Base-by-base conservation (phyloP, 1,140 invertebrate species). In the Caenorhabditis tropicalis region DNA sequence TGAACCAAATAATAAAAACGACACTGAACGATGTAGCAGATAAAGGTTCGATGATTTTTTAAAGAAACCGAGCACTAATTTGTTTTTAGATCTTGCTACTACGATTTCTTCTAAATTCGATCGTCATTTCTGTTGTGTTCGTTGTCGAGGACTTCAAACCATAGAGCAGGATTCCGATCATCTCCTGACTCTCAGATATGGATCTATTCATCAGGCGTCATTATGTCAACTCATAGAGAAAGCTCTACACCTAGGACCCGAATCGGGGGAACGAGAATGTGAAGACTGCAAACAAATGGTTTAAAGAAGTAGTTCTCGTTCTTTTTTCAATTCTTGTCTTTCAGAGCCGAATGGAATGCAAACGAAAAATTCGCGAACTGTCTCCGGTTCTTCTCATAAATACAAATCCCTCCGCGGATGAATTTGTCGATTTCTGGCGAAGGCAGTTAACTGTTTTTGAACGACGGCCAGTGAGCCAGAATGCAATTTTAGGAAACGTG, bases 241-340 rank as follows among this genome's bases (percentile, higher is more conserved):
- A 24, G 43, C 65, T 2, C 19, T 74, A 12, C 65, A 74, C 43
- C 7, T 74, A 2, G 65, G 65, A 0, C 27, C n/a, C 12, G 36
- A 74, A 19, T 21, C 33, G 7, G 36, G 36, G 24, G 65, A 74
- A 31, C 43, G 9, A 10, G 36, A 74, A 31, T 74, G 65, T 12
- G 65, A 74, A 43, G 65, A 74, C 15, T 74, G 65, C 36, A 74
- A 74, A 31, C 36, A 74, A 12, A 74, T 27, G 65, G 65, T 74
- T n/a, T n/a, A 56, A 24, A 21, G 6, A 6, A 15, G 5, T 29
- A 29, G 21, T 7, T n/a, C 9, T 10, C 9, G 10, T 27, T 21
- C 21, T 9, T 5, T 12, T 27, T 27, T 27, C 21, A 9, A 27
- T 29, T 3, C 9, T 12, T 12, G 21, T 29, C 10, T 56, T n/a